Evolutionary conservation across 1,140 invertebrate species (phyloP).

Genomic region (Saccostrea cuccullata): DNA sequence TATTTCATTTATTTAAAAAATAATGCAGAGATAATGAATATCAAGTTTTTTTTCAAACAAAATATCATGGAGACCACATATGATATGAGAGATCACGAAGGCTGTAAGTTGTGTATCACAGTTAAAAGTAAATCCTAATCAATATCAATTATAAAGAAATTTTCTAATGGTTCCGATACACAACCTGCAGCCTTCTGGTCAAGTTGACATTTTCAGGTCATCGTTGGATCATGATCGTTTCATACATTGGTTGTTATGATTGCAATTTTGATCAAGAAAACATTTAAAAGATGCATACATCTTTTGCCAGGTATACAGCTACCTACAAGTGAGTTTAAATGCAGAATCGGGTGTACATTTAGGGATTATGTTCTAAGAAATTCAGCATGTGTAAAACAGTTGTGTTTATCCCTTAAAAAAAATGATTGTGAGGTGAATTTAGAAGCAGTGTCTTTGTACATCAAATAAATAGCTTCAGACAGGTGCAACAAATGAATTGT

Average conservation of each 20-base stretch:
- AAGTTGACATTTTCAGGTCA: slow-evolving; percentile 13
- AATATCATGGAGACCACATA: background rate
- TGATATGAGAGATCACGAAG: background rate
- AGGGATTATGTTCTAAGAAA: no score
- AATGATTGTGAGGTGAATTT: no score
- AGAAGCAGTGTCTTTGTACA: no score
- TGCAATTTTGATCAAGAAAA: background rate
- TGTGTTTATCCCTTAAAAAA: no score
- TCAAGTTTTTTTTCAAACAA: background rate
- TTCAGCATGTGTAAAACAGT: no score
- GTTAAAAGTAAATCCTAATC: background rate
- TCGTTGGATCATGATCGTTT: background rate
- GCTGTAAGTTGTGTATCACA: slow-evolving; percentile 28
- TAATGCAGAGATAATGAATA: slow-evolving; percentile 10
- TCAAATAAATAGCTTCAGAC: no score
- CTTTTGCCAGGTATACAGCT: background rate
- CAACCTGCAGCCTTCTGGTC: slow-evolving; percentile 12
- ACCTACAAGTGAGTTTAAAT: background rate
- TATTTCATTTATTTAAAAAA: background rate
- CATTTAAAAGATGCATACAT: background rate
- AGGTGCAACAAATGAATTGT: no score
- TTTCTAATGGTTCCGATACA: slow-evolving; percentile 18
- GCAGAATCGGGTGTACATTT: background rate
- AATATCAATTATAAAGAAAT: background rate
- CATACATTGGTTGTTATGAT: background rate